Evolutionary conservation across 2,113 vertebrate genomes (phyloP).

Genomic region (Budorcas taxicolor): DNA sequence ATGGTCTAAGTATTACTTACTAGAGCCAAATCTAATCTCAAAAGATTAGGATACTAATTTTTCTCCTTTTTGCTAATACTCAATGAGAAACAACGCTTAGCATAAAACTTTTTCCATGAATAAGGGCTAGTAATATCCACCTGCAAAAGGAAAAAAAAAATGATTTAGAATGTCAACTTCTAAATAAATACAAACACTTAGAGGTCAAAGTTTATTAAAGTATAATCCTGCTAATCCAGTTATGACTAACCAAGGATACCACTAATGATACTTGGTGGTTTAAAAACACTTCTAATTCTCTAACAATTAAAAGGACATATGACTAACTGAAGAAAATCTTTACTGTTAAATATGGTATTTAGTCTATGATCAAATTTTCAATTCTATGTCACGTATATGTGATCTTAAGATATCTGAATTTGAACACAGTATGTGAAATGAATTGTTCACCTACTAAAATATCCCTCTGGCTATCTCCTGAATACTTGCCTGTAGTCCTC

Average conservation of each 20-base stretch:
- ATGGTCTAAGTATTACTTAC: slow-evolving; percentile 29
- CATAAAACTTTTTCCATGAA: slow-evolving; percentile 53
- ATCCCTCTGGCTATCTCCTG: background rate
- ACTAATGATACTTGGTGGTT: background rate
- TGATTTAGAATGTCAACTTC: slow-evolving; percentile 49
- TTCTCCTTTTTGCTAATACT: slow-evolving; percentile 34
- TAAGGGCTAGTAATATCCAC: slow-evolving; percentile 51
- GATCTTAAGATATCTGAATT: background rate
- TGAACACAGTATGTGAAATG: background rate
- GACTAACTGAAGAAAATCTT: background rate
- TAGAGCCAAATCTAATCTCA: slow-evolving; percentile 43
- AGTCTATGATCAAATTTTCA: background rate
- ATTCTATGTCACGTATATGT: background rate
- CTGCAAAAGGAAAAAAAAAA: slow-evolving; percentile 60
- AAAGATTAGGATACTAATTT: slow-evolving; percentile 35
- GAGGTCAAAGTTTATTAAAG: background rate
- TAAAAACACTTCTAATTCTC: background rate
- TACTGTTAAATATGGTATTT: background rate
- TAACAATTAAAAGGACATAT: background rate
- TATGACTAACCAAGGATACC: background rate
- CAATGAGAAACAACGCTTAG: slow-evolving; percentile 36
- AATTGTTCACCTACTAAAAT: background rate
- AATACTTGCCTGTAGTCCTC: background rate
- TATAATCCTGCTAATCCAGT: background rate
- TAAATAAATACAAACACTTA: slow-evolving; percentile 23